A percentile compares a stretch with the other conserved stretches of the same genome.
These are phyloP conservation scores for Conus ventricosus DNA, from an alignment of 1,140 invertebrate genomes.

Conservation along the genomic window DNA sequence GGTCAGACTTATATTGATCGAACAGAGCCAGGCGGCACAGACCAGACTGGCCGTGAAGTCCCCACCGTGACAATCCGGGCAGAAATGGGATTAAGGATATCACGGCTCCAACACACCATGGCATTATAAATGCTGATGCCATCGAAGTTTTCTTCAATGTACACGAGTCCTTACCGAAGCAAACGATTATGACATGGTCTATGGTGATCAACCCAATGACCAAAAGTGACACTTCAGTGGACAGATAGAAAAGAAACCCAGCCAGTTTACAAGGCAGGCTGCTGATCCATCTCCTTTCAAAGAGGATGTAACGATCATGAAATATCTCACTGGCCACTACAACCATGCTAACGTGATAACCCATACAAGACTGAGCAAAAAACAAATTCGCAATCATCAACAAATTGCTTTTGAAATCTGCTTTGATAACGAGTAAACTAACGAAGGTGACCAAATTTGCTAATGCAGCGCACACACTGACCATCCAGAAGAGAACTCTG, in stretches of 20 bases:
- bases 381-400: slow-evolving; percentile 45
- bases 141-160: slow-evolving; percentile 9
- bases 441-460: slow-evolving; percentile 45
- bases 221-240: slow-evolving; percentile 26
- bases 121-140: not conserved
- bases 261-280: not conserved
- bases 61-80: slow-evolving; percentile 24
- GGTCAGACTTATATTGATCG: slow-evolving; percentile 10
- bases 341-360: slow-evolving; percentile 24
- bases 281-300: slow-evolving; percentile 23
- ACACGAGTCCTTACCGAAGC: not conserved
- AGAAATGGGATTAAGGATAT: slow-evolving; percentile 29
- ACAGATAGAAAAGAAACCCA: slow-evolving; percentile 30
- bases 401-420: slow-evolving; percentile 19
- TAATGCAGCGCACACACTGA: slow-evolving; percentile 39
- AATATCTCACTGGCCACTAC: slow-evolving; percentile 24
- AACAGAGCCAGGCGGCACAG: slow-evolving; percentile 50
- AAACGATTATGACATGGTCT: slow-evolving; percentile 19
- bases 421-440: not conserved
- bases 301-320: slow-evolving; percentile 50
- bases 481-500: slow-evolving; percentile 45
- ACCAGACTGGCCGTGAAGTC: slow-evolving; percentile 48
- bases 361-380: slow-evolving; percentile 28
- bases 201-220: slow-evolving; percentile 50
- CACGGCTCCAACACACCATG: slow-evolving; percentile 12